These are phyloP conservation scores for Spodoptera frugiperda DNA, from an alignment of 1,140 invertebrate genomes.

Conservation along the genomic window DNA sequence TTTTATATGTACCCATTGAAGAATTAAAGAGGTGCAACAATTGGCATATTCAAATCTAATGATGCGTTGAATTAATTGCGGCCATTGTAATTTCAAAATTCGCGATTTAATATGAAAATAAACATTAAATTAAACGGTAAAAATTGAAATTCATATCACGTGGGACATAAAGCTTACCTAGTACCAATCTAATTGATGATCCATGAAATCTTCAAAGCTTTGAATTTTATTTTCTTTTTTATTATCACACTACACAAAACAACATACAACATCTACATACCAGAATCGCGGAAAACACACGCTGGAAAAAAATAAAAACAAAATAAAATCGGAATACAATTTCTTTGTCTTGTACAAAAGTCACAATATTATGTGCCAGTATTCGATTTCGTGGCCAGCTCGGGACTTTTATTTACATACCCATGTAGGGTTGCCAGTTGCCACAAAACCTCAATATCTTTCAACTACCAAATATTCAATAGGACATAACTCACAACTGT, in stretches of 20 bases:
- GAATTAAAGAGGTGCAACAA: no score
- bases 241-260: no score
- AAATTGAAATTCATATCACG: no score
- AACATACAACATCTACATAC: no score
- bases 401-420: constrained; percentile 40
- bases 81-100: not conserved
- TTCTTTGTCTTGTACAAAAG: not conserved
- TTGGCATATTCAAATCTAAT: no score
- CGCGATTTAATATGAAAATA: not conserved
- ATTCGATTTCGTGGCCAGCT: constrained; percentile 18
- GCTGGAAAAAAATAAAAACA: not conserved
- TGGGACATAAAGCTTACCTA: not conserved
- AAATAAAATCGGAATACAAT: constrained; percentile 30
- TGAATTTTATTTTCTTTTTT: no score
- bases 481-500: constrained; percentile 57
- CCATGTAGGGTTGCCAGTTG: not conserved
- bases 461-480: constrained; percentile 62
- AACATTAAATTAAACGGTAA: no score
- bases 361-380: constrained; percentile 18
- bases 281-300: no score
- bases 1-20: no score
- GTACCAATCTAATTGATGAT: no score
- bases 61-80: no score
- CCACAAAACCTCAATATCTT: constrained; percentile 43
- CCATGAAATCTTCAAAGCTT: no score